Evolutionary conservation across 1,140 invertebrate species (phyloP).

Genomic region (Lepidurus packardi): DNA sequence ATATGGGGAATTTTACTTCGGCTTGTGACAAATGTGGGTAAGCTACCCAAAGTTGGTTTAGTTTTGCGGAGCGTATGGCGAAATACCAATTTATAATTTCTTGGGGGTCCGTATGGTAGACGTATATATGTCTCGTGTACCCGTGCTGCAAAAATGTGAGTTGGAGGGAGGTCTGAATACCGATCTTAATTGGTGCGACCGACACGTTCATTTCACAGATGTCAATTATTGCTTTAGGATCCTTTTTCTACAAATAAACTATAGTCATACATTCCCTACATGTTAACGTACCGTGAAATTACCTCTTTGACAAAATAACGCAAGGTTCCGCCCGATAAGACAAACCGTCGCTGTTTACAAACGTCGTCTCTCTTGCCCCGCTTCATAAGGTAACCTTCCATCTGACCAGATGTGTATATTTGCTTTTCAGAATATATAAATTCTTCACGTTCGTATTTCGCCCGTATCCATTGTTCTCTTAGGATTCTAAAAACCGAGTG

Average conservation of each 20-base stretch:
- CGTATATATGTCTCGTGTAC: constrained; percentile 76
- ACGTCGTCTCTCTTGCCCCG: constrained; percentile 73
- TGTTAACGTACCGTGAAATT: background rate
- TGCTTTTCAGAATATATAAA: constrained; percentile 71
- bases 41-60: constrained; percentile 71
- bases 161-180: constrained; percentile 68
- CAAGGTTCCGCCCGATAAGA: constrained; percentile 70
- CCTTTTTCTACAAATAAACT: constrained; percentile 49
- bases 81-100: constrained; percentile 83
- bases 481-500: constrained; percentile 60
- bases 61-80: constrained; percentile 76
- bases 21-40: constrained; percentile 69
- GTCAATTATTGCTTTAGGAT: constrained; percentile 73
- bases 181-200: constrained; percentile 76
- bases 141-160: constrained; percentile 72
- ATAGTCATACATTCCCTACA: background rate
- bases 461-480: constrained; percentile 83
- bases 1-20: constrained; percentile 50
- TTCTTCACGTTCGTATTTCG: constrained; percentile 83
- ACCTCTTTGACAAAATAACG: constrained; percentile 80
- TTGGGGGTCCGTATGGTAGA: constrained; percentile 77
- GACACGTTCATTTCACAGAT: constrained; percentile 78
- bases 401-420: constrained; percentile 66
- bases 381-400: constrained; percentile 84
- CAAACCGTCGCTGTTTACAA: constrained; percentile 68